Evolutionary conservation across 2,888 invertebrate species (phyloP).

Genomic region (Danaus chrysippus): DNA sequence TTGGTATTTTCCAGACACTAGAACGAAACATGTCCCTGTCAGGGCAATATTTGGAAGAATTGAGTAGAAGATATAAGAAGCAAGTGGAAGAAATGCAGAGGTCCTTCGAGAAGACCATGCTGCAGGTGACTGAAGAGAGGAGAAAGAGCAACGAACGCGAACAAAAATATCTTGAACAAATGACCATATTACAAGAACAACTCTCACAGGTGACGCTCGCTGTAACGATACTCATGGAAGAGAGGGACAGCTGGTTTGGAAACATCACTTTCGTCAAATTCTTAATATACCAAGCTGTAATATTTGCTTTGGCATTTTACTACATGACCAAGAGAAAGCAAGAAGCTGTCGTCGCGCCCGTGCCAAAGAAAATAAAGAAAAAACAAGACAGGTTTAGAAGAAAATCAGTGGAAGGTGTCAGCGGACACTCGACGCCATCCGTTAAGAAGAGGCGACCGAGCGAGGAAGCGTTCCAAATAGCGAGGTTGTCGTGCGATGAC

Average conservation of each 20-base stretch:
- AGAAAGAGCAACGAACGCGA: slow-evolving; percentile 86
- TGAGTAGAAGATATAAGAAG: slow-evolving; percentile 96
- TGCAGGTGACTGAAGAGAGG: slow-evolving; percentile 85
- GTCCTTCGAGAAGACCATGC: slow-evolving; percentile 88
- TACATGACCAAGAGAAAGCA: slow-evolving; percentile 70
- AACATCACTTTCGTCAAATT: slow-evolving; percentile 79
- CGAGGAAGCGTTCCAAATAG: slow-evolving; percentile 83
- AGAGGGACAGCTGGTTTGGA: slow-evolving; percentile 82
- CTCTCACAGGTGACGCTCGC: slow-evolving; percentile 80
- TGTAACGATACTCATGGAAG: slow-evolving; percentile 79
- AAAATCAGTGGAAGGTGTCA: slow-evolving; percentile 83
- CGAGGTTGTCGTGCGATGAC: slow-evolving; percentile 79
- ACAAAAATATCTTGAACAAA: slow-evolving; percentile 87
- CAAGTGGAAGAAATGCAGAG: slow-evolving; percentile 97
- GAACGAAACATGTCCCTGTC: slow-evolving; percentile 98
- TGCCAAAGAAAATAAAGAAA: slow-evolving; percentile 56
- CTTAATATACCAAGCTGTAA: slow-evolving; percentile 70
- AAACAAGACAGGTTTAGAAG: slow-evolving; percentile 73
- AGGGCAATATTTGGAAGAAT: slow-evolving; percentile 96
- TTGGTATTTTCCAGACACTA: slow-evolving; percentile 81
- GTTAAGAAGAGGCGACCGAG: slow-evolving; percentile 84
- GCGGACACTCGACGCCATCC: slow-evolving; percentile 73
- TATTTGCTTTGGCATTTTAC: slow-evolving; percentile 70
- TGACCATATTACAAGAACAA: slow-evolving; percentile 82
- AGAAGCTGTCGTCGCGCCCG: slow-evolving; percentile 51